These are phyloP conservation scores for Spilosoma lubricipeda DNA, from an alignment of 2,888 invertebrate species.

Conservation along the genomic window DNA sequence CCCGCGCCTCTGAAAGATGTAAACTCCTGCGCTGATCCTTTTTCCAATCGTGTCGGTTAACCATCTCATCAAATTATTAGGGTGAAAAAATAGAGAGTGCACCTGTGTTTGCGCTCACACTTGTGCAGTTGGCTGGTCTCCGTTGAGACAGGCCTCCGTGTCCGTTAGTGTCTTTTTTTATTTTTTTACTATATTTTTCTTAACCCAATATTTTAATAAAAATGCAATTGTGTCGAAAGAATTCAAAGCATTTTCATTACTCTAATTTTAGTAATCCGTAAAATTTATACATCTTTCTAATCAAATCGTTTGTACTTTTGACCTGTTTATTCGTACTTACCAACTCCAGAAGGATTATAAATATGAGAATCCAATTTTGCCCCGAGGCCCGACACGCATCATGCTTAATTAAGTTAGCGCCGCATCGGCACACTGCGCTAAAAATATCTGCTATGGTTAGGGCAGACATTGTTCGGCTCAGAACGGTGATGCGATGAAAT, in stretches of 20 bases:
- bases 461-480: neutral
- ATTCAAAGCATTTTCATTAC: no score
- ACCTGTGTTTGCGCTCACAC: no score
- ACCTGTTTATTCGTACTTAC: neutral
- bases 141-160: no score
- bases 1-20: no score
- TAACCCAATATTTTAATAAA: neutral
- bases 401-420: slow-evolving; percentile 37
- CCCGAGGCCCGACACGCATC: slow-evolving; percentile 20
- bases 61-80: no score
- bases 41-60: no score
- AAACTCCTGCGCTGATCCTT: no score
- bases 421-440: slow-evolving; percentile 18
- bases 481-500: neutral
- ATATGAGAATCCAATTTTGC: slow-evolving; percentile 39
- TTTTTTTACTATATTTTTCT: no score
- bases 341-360: slow-evolving; percentile 19
- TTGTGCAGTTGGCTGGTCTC: no score
- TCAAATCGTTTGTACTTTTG: neutral
- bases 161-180: no score
- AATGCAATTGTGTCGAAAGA: neutral
- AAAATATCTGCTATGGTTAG: slow-evolving; percentile 32
- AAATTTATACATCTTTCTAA: no score
- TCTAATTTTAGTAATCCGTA: neutral
- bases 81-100: no score